phyloP scores from a whole-genome alignment of 1,140 invertebrate species.

The Drosophila pseudoananassae region DNA sequence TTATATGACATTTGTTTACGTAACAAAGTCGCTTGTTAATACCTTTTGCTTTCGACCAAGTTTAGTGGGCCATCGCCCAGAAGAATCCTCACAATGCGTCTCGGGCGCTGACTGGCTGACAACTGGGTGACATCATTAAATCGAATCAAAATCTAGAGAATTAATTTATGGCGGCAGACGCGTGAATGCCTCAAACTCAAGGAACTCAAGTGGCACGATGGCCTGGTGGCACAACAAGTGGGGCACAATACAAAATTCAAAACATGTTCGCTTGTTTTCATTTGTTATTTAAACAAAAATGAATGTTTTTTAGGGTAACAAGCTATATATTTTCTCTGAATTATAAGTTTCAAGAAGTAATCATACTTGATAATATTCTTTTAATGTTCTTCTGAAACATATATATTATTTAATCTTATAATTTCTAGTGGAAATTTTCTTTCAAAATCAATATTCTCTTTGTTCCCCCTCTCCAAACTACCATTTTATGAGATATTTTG shows the following conservation, averaged over 20 bases:
- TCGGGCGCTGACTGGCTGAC: conserved; percentile 33
- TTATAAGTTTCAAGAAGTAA: no score
- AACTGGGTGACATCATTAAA: conserved; percentile 72
- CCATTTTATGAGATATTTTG: background rate
- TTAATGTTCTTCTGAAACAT: no score
- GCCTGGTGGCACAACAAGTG: conserved; percentile 46
- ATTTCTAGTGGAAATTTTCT: no score
- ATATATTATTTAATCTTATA: no score
- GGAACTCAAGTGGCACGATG: conserved; percentile 29
- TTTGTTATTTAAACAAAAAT: conserved; percentile 27
- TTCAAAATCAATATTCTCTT: background rate
- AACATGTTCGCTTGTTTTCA: conserved; percentile 22
- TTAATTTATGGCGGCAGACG: conserved; percentile 54
- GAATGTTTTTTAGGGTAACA: background rate
- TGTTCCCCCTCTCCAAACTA: background rate
- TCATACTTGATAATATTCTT: no score
- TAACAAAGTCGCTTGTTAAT: conserved; percentile 24
- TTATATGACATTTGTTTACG: conserved; percentile 20
- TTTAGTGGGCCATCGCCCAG: conserved; percentile 42
- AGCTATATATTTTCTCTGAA: no score
- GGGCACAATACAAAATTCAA: conserved; percentile 31
- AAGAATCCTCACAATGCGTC: conserved; percentile 57
- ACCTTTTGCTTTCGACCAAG: conserved; percentile 34
- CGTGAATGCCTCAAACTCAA: conserved; percentile 35
- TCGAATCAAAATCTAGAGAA: conserved; percentile 59